Conservation (phyloP, 2,113 vertebrate species). For the Prolemur simus region DNA sequence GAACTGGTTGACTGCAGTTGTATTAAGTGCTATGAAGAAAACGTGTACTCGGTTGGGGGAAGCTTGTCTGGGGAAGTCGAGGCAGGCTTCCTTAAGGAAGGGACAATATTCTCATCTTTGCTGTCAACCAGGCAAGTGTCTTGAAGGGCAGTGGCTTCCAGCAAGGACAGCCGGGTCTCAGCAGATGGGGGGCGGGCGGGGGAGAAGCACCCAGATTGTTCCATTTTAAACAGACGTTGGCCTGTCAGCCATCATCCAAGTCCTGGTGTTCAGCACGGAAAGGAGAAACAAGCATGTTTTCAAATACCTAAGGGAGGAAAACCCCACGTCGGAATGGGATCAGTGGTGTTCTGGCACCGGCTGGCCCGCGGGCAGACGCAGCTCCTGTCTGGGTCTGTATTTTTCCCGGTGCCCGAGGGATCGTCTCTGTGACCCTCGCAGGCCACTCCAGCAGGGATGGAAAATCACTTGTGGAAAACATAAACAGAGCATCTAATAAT, state of each 20-base stretch:
- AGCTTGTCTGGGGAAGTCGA: not conserved
- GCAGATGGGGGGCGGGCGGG: not conserved
- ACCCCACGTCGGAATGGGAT: rapidly evolving
- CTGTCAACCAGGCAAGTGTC: not conserved
- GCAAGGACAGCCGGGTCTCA: not conserved
- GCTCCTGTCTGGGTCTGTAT: not conserved
- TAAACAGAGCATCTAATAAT: not conserved
- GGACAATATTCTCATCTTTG: not conserved
- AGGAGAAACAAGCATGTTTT: not conserved
- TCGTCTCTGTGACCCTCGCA: not conserved
- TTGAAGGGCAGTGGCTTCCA: not conserved
- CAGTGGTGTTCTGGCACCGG: rapidly evolving
- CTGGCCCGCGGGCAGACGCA: rapidly evolving
- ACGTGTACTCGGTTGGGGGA: not conserved
- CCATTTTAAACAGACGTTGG: not conserved
- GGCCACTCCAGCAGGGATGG: not conserved
- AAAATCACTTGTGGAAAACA: slow-evolving; percentile 65
- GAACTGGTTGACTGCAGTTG: not conserved
- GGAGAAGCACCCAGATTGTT: not conserved
- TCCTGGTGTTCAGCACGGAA: not conserved
- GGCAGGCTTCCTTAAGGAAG: not conserved
- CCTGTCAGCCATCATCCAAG: not conserved
- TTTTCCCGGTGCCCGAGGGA: slow-evolving; percentile 22
- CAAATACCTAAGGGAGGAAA: not conserved
- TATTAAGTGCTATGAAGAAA: not conserved